A percentile compares a stretch with the other conserved stretches of the same genome.
Evolutionary conservation across 2,113 vertebrate genomes (phyloP).

Genomic region (Platanista minor): DNA sequence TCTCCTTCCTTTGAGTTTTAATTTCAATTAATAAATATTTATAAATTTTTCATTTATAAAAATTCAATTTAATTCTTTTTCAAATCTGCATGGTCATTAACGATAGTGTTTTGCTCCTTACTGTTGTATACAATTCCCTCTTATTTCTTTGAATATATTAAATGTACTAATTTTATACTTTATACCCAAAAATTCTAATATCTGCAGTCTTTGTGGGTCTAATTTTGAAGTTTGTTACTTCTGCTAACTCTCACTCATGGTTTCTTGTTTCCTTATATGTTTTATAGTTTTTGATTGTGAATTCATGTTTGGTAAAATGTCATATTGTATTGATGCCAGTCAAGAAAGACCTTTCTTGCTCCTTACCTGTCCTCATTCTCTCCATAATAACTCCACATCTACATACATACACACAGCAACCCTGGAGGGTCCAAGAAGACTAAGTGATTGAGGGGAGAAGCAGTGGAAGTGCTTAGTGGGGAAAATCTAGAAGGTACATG

Average conservation of each 20-base stretch:
- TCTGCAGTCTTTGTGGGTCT: not conserved
- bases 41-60: not conserved
- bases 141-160: not conserved
- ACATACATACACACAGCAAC: not conserved
- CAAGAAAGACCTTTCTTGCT: not conserved
- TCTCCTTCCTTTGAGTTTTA: not conserved
- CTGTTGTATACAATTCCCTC: not conserved
- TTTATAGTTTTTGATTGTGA: not conserved
- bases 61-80: slow-evolving; percentile 1
- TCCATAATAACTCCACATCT: not conserved
- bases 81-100: not conserved
- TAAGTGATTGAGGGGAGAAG: not conserved
- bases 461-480: not conserved
- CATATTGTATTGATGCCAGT: not conserved
- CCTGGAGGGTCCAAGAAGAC: not conserved
- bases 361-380: not conserved
- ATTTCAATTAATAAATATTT: not conserved
- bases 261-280: not conserved
- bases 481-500: not conserved
- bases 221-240: not conserved
- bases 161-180: not conserved
- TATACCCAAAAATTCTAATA: not conserved
- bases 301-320: not conserved
- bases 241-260: not conserved
- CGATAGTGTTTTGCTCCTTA: not conserved